Conservation (phyloP, 2,888 invertebrate genomes). For the Seira sanloemensis region DNA sequence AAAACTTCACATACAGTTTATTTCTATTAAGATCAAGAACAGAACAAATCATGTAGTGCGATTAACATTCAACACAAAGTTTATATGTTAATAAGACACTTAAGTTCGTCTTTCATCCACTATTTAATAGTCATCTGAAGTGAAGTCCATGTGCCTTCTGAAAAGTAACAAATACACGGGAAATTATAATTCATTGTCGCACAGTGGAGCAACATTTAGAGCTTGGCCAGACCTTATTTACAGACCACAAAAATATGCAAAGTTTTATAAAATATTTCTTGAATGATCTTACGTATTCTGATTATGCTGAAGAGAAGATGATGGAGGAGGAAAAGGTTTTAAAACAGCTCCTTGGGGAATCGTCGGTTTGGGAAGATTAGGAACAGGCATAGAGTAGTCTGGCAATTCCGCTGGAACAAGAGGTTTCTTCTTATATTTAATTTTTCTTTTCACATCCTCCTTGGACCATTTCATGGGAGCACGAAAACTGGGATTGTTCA, state of each 20-base stretch:
- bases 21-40: too few species aligned
- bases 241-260: neutral
- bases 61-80: too few species aligned
- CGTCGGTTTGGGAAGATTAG: constrained; percentile 45
- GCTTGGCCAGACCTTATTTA: too few species aligned
- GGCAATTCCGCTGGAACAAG: constrained; percentile 55
- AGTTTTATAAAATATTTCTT: neutral
- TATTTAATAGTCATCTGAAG: constrained; percentile 33
- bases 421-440: constrained; percentile 50
- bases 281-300: neutral
- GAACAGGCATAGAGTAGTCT: constrained; percentile 51
- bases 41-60: too few species aligned
- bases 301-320: too few species aligned
- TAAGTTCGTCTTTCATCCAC: too few species aligned
- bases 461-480: constrained; percentile 47
- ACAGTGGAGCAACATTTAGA: too few species aligned
- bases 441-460: constrained; percentile 38
- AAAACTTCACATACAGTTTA: too few species aligned
- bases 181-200: neutral
- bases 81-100: too few species aligned
- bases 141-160: constrained; percentile 49
- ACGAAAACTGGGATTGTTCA: constrained; percentile 44
- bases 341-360: constrained; percentile 51
- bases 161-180: constrained; percentile 9
- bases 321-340: constrained; percentile 61